Percentiles rank a stretch among this genome's conserved stretches.
These are phyloP conservation scores for Cinclus mexicanus DNA, from an alignment of 2,113 vertebrate species.

Conservation along the genomic window DNA sequence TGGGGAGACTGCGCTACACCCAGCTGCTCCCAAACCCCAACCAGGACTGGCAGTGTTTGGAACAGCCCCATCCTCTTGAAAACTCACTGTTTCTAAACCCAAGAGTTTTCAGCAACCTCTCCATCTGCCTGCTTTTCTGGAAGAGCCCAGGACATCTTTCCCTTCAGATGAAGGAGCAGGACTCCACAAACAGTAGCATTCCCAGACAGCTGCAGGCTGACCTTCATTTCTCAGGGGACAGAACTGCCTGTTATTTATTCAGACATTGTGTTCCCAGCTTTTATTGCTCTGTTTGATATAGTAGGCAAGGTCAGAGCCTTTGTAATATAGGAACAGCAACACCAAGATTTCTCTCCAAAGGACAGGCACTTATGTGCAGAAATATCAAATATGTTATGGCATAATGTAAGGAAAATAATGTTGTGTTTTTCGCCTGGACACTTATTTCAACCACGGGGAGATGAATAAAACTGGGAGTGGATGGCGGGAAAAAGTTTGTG, in stretches of 20 bases:
- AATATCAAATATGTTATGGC: not conserved
- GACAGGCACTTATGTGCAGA: not conserved
- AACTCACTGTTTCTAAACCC: not conserved
- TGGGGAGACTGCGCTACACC: not conserved
- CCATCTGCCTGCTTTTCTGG: not conserved
- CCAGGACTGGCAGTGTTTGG: not conserved
- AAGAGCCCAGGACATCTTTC: not conserved
- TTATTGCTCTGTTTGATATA: conserved; percentile 65
- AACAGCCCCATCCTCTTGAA: not conserved
- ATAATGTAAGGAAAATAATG: not conserved
- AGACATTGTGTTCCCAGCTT: conserved; percentile 62
- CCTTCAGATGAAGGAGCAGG: not conserved
- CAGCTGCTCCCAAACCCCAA: not conserved
- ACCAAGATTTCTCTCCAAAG: conserved; percentile 7
- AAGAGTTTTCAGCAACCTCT: not conserved
- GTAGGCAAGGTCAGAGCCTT: conserved; percentile 44
- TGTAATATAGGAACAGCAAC: not conserved
- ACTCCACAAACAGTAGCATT: not conserved
- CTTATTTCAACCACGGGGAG: not conserved
- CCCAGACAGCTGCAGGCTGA: not conserved
- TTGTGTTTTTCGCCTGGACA: not conserved
- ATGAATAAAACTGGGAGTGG: not conserved
- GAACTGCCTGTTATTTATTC: conserved; percentile 31
- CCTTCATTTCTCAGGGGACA: conserved; percentile 36
- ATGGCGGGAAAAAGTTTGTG: not conserved